phyloP scores from a whole-genome alignment of 2,797 vertebrate genomes.

The Sebastes cheni region DNA sequence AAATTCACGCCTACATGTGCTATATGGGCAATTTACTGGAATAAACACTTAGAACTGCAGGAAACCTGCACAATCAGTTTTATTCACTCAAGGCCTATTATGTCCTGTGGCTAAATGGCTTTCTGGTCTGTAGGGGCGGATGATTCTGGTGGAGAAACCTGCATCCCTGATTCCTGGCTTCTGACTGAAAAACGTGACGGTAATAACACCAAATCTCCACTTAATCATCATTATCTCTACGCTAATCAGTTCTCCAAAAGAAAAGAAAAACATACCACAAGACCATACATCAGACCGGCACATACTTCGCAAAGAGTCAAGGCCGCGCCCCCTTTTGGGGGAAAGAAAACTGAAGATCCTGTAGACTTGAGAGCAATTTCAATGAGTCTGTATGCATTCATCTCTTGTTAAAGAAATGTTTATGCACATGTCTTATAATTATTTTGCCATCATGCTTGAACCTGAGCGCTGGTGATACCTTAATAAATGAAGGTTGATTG shows the following conservation, averaged over 20 bases:
- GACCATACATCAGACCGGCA: neutral
- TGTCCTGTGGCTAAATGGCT: neutral
- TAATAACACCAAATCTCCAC: neutral
- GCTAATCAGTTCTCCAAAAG: neutral
- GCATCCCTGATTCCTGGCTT: neutral
- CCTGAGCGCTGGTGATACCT: too few species aligned
- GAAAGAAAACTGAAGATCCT: too few species aligned
- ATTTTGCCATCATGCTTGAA: too few species aligned
- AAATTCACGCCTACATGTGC: neutral
- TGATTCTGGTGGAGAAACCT: neutral
- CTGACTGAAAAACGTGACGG: neutral
- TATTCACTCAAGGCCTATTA: neutral
- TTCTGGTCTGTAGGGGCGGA: neutral
- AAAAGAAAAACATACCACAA: neutral
- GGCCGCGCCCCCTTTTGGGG: too few species aligned
- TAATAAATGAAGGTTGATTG: too few species aligned
- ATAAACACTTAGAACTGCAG: neutral
- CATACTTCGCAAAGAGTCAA: too few species aligned
- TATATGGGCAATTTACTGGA: neutral
- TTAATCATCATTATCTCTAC: neutral
- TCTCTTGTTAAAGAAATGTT: too few species aligned
- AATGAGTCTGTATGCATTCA: too few species aligned
- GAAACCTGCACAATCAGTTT: neutral
- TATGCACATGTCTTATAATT: too few species aligned
- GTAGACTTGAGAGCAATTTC: too few species aligned